Evolutionary conservation across 2,888 invertebrate species (phyloP).

Genomic region (Oxytorus armatus): DNA sequence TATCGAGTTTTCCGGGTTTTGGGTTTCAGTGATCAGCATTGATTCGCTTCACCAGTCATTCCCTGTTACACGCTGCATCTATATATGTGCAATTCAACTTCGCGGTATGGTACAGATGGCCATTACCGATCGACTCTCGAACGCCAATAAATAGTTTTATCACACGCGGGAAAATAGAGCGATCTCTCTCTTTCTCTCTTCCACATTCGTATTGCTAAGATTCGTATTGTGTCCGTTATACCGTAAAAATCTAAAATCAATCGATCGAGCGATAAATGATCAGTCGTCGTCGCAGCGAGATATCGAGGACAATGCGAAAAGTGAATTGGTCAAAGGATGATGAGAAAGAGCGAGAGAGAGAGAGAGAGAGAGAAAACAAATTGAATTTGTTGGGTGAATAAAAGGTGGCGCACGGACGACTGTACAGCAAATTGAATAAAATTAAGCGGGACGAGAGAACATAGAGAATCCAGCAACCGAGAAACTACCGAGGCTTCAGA

Average conservation of each 20-base stretch:
- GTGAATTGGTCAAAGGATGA: not conserved
- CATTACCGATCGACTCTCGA: slow-evolving; percentile 4
- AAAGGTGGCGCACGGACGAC: slow-evolving; percentile 23
- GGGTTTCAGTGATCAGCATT: slow-evolving; percentile 4
- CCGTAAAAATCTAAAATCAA: slow-evolving; percentile 26
- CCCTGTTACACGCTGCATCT: not conserved
- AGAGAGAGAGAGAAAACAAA: slow-evolving; percentile 31
- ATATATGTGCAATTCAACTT: not conserved
- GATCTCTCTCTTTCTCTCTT: not conserved
- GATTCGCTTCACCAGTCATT: not conserved
- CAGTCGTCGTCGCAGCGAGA: slow-evolving; percentile 46
- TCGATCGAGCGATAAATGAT: slow-evolving; percentile 19
- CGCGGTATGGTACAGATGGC: not conserved
- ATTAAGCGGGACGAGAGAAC: slow-evolving; percentile 37
- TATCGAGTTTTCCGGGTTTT: slow-evolving; percentile 47
- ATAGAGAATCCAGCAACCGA: slow-evolving; percentile 20
- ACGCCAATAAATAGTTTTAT: slow-evolving; percentile 7
- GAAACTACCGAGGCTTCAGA: slow-evolving; percentile 34
- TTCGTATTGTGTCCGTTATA: slow-evolving; percentile 1
- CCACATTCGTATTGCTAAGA: not conserved
- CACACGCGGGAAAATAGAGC: not conserved
- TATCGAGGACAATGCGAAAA: slow-evolving; percentile 1
- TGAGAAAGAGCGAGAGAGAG: no score
- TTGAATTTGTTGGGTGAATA: slow-evolving; percentile 42
- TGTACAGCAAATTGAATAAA: slow-evolving; percentile 53